Conservation (phyloP, 2,113 vertebrate genomes). For the Propithecus coquereli region DNA sequence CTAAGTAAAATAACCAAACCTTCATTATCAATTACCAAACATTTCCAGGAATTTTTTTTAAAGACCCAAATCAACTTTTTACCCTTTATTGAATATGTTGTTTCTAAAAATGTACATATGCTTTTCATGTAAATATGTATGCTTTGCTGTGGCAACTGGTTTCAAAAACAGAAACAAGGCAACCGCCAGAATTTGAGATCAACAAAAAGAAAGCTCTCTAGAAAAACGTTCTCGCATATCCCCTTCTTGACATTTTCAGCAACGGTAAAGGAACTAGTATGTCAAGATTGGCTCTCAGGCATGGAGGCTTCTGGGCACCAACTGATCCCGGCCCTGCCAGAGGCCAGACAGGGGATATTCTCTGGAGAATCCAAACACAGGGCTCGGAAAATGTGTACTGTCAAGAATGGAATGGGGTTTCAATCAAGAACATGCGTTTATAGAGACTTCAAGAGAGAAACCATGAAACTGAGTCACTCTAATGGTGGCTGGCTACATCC, state of each 20-base stretch:
- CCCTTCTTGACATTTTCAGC: neutral
- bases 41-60: constrained; percentile 27
- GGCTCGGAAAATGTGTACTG: neutral
- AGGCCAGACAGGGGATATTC: neutral
- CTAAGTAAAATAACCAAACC: constrained; percentile 9
- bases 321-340: neutral
- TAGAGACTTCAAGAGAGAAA: neutral
- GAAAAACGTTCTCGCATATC: neutral
- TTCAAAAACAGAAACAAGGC: constrained; percentile 38
- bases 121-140: neutral
- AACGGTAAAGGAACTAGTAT: neutral
- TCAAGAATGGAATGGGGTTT: neutral
- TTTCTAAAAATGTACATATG: constrained; percentile 38
- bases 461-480: neutral
- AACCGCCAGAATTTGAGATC: neutral
- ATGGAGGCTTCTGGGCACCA: neutral
- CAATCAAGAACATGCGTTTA: accelerated
- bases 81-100: neutral
- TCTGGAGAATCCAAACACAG: neutral
- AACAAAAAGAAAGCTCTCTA: neutral
- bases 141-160: neutral
- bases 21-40: neutral
- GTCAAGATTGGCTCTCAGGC: neutral
- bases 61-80: neutral
- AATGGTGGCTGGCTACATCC: neutral